These are phyloP conservation scores for Litoditis marina DNA, from an alignment of 2,888 invertebrate species.

Conservation along the genomic window DNA sequence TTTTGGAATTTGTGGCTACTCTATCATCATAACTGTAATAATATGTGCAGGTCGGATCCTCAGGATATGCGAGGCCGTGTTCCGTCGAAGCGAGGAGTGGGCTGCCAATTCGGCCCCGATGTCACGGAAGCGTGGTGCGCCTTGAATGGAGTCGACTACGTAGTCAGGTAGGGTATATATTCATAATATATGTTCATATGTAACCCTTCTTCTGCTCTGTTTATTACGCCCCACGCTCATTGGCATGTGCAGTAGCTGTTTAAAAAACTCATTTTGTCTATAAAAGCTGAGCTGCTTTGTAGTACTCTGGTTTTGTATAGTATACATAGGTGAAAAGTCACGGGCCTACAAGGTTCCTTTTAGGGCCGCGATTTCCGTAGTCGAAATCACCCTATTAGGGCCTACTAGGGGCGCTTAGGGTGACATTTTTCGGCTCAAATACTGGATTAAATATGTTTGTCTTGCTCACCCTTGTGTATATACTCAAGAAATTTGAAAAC, in stretches of 20 bases:
- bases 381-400: too few species aligned
- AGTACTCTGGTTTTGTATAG: too few species aligned
- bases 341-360: too few species aligned
- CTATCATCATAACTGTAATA: not conserved
- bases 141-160: conserved; percentile 82
- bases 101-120: conserved; percentile 94
- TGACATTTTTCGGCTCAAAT: too few species aligned
- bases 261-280: not conserved
- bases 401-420: too few species aligned
- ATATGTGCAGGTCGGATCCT: conserved; percentile 73
- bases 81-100: conserved; percentile 93
- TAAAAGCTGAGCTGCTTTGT: too few species aligned
- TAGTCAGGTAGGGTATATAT: conserved; percentile 68
- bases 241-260: not conserved
- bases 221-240: not conserved
- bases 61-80: conserved; percentile 83
- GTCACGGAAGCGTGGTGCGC: conserved; percentile 82
- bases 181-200: not conserved
- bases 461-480: too few species aligned
- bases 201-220: not conserved
- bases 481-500: too few species aligned
- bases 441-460: too few species aligned
- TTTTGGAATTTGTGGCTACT: too few species aligned
- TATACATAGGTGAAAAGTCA: too few species aligned
- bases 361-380: too few species aligned